A percentile compares a stretch with the other conserved stretches of the same genome.
Evolutionary conservation across 2,113 vertebrate genomes (phyloP).

Genomic region (Poeciliopsis retropinna): DNA sequence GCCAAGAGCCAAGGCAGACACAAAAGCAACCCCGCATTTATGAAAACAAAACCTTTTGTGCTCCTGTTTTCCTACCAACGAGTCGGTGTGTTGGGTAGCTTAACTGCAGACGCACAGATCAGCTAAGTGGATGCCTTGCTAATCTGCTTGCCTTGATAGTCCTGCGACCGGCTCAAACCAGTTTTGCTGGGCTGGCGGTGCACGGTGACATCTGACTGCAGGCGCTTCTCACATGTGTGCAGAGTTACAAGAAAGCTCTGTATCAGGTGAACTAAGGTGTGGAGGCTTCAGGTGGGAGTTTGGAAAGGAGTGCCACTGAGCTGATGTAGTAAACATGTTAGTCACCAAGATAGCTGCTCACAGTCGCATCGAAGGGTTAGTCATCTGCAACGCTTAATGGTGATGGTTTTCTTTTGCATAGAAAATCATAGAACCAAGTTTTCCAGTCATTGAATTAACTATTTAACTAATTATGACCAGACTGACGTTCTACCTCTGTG

Average conservation of each 20-base stretch:
- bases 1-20: background rate
- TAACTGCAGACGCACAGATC: slow-evolving; percentile 41
- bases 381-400: no score
- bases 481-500: no score
- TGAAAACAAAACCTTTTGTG: no score
- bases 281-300: slow-evolving; percentile 35
- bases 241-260: slow-evolving; percentile 28
- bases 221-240: slow-evolving; percentile 43
- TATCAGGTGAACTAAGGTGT: slow-evolving; percentile 10
- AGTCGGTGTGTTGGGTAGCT: slow-evolving; percentile 18
- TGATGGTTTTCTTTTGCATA: background rate
- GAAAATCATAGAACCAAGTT: background rate
- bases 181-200: slow-evolving; percentile 54
- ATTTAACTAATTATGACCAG: no score
- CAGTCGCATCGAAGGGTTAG: background rate
- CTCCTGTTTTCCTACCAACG: background rate
- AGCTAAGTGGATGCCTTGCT: slow-evolving; percentile 52
- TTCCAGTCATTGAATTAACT: no score
- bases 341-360: background rate
- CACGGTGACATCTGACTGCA: slow-evolving; percentile 56
- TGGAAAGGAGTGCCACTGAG: background rate
- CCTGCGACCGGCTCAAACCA: slow-evolving; percentile 70
- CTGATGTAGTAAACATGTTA: background rate
- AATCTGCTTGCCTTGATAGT: slow-evolving; percentile 67
- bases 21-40: background rate